phyloP scores from a whole-genome alignment of 2,797 vertebrate genomes.

The Chiroxiphia lanceolata region DNA sequence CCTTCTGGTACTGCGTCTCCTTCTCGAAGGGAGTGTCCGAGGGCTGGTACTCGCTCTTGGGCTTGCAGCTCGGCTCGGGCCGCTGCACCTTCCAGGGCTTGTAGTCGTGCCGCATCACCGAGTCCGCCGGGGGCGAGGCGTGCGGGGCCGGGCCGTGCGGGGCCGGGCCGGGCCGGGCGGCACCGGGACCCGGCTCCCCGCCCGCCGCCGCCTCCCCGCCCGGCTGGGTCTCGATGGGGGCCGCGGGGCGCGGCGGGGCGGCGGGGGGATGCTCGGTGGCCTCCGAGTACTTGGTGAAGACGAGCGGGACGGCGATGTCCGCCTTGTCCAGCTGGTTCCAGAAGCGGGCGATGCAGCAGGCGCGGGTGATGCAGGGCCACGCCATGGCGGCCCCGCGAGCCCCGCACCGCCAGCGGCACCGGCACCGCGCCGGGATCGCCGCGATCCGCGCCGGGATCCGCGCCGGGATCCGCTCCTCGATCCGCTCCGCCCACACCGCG shows the following conservation, averaged over 20 bases:
- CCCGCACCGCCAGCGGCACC: neutral
- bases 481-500: neutral
- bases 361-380: slow-evolving; percentile 97
- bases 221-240: slow-evolving; percentile 86
- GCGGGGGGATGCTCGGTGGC: slow-evolving; percentile 79
- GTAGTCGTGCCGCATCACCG: slow-evolving; percentile 95
- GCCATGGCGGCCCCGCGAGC: slow-evolving; percentile 81
- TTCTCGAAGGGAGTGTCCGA: slow-evolving; percentile 90
- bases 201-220: slow-evolving; percentile 56
- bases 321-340: slow-evolving; percentile 98
- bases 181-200: slow-evolving; percentile 27
- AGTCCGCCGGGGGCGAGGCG: slow-evolving; percentile 77
- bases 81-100: slow-evolving; percentile 89
- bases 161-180: neutral
- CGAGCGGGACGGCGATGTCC: slow-evolving; percentile 94
- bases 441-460: neutral
- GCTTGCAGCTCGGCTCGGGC: slow-evolving; percentile 92
- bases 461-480: no score
- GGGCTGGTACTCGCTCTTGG: slow-evolving; percentile 90
- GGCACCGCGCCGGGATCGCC: neutral
- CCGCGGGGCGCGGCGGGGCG: slow-evolving; percentile 72
- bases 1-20: slow-evolving; percentile 97
- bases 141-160: slow-evolving; percentile 50
- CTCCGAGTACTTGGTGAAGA: slow-evolving; percentile 94
- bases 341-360: slow-evolving; percentile 97